These are phyloP conservation scores for Aporophyla lueneburgensis DNA, from an alignment of 2,888 invertebrate species.

Conservation along the genomic window DNA sequence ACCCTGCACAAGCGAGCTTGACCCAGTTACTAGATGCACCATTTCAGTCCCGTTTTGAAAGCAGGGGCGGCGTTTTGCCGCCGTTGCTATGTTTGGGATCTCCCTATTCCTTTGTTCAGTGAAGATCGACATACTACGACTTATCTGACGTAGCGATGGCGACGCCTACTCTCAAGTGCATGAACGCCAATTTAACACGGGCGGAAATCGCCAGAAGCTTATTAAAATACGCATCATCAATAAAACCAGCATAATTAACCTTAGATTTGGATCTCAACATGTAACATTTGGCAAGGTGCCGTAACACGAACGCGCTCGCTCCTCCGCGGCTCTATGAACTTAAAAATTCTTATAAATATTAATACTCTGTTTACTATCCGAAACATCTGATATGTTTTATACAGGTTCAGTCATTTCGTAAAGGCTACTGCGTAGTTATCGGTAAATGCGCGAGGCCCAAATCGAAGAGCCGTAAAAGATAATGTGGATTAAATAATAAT, in stretches of 20 bases:
- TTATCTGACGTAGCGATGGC: slow-evolving; percentile 27
- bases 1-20: slow-evolving; percentile 87
- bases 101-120: slow-evolving; percentile 67
- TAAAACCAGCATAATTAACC: slow-evolving; percentile 56
- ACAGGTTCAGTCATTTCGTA: slow-evolving; percentile 4
- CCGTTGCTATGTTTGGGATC: slow-evolving; percentile 69
- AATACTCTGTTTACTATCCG: slow-evolving; percentile 39
- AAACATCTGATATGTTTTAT: slow-evolving; percentile 29
- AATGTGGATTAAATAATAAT: slow-evolving; percentile 32
- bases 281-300: slow-evolving; percentile 73
- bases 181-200: slow-evolving; percentile 1
- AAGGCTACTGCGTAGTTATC: slow-evolving; percentile 26
- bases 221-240: slow-evolving; percentile 30
- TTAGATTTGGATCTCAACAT: slow-evolving; percentile 69
- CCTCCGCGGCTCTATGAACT: slow-evolving; percentile 40
- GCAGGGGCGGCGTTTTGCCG: slow-evolving; percentile 82
- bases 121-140: slow-evolving; percentile 16
- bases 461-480: slow-evolving; percentile 29
- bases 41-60: slow-evolving; percentile 86
- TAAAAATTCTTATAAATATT: slow-evolving; percentile 52
- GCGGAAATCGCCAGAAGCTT: slow-evolving; percentile 9
- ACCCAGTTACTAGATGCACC: slow-evolving; percentile 89
- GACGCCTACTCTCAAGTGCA: slow-evolving; percentile 15
- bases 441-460: neutral
- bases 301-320: slow-evolving; percentile 57